Percentiles rank a stretch among this genome's conserved stretches.
phyloP scores from a whole-genome alignment of 2,113 vertebrate genomes.

The Chionis minor region DNA sequence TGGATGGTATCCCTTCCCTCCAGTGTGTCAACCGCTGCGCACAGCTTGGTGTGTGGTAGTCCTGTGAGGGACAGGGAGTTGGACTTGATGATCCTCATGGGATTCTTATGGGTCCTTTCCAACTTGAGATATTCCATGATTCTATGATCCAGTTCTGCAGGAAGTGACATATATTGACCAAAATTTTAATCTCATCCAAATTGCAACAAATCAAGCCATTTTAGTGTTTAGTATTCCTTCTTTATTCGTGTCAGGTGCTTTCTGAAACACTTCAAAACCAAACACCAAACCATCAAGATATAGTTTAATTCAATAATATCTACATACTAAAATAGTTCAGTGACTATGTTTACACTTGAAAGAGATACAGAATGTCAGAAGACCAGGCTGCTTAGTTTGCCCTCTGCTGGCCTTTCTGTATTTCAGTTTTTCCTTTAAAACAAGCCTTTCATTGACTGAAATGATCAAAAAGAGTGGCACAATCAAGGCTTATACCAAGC shows the following conservation, averaged over 20 bases:
- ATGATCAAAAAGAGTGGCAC: background rate
- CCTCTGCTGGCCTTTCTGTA: background rate
- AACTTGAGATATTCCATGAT: background rate
- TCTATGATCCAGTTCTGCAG: background rate
- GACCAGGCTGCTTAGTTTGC: background rate
- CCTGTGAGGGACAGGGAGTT: background rate
- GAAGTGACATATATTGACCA: background rate
- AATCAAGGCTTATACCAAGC: background rate
- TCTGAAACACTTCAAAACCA: background rate
- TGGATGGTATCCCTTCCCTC: too few relatives aligned
- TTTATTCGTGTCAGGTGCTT: background rate
- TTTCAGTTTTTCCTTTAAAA: background rate
- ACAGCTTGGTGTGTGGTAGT: background rate
- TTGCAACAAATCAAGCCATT: background rate
- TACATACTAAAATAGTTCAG: background rate
- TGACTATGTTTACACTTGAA: background rate
- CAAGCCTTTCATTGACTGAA: background rate
- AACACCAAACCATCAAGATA: background rate
- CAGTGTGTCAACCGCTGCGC: too few relatives aligned
- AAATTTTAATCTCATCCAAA: background rate
- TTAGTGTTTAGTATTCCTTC: background rate
- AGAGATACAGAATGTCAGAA: background rate
- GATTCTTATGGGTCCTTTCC: background rate
- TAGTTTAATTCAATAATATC: background rate
- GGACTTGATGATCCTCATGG: background rate